Evolutionary conservation across 2,797 vertebrate species (phyloP).

Genomic region (Tamandua tetradactyla): DNA sequence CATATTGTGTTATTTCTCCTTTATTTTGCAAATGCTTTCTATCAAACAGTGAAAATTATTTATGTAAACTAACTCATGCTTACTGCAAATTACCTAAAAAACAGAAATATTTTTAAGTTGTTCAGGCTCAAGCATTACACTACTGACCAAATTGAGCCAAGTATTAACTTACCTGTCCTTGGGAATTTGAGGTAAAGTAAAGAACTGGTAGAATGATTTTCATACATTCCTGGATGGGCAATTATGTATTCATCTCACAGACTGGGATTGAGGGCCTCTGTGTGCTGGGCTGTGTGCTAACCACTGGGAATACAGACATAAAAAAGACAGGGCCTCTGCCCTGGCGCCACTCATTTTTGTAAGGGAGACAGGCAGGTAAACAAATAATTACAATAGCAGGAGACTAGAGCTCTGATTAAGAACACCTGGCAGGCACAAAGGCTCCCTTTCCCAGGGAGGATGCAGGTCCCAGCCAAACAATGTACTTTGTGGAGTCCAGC

Average conservation of each 20-base stretch:
- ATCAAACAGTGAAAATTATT: conserved; percentile 15
- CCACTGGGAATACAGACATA: neutral
- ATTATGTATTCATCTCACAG: neutral
- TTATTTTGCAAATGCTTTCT: conserved; percentile 44
- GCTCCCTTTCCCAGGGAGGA: neutral
- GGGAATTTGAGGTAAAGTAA: conserved; percentile 10
- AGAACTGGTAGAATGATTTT: neutral
- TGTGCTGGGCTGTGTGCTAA: neutral
- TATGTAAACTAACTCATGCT: conserved; percentile 29
- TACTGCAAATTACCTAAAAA: conserved; percentile 45
- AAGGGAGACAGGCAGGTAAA: conserved; percentile 35
- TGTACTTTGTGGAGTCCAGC: neutral
- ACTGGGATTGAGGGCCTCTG: neutral
- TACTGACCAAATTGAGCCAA: neutral
- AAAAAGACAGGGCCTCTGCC: neutral
- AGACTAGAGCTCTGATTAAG: neutral
- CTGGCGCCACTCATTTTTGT: neutral
- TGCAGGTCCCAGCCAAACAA: neutral
- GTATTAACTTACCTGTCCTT: conserved; percentile 14
- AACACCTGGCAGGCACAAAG: neutral
- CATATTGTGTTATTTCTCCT: conserved; percentile 4
- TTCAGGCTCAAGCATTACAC: neutral
- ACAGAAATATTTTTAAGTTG: neutral
- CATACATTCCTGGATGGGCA: neutral
- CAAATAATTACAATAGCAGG: neutral